phyloP scores from a whole-genome alignment of 2,888 invertebrate genomes.

The Latheticus oryzae region DNA sequence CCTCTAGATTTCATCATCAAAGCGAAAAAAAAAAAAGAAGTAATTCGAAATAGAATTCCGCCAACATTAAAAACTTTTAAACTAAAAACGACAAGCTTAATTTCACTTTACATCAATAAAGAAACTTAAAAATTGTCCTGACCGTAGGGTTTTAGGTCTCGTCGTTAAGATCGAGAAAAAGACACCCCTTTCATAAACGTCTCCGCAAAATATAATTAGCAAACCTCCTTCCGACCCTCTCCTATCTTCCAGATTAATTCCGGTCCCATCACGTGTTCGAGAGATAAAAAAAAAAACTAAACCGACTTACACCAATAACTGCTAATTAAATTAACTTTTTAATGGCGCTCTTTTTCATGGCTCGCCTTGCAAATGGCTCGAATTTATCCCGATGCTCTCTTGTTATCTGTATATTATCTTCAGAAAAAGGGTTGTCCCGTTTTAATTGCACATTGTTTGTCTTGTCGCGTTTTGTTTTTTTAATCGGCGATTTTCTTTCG shows the following conservation, averaged over 20 bases:
- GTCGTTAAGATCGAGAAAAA: conserved; percentile 5
- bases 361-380: conserved; percentile 53
- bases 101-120: conserved; percentile 56
- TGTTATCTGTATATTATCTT: conserved; percentile 60
- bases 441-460: conserved; percentile 59
- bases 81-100: conserved; percentile 54
- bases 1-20: conserved; percentile 54
- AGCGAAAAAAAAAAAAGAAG: conserved; percentile 54
- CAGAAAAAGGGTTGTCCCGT: conserved; percentile 58
- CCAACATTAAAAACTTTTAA: conserved; percentile 53
- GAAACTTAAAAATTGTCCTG: conserved; percentile 34
- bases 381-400: conserved; percentile 58
- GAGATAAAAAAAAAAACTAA: conserved; percentile 55
- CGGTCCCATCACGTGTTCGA: conserved; percentile 45
- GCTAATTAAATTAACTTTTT: conserved; percentile 64
- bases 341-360: conserved; percentile 58
- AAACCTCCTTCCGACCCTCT: conserved; percentile 20
- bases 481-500: conserved; percentile 56
- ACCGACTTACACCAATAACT: conserved; percentile 62
- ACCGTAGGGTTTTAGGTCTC: conserved; percentile 5
- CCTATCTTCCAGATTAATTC: conserved; percentile 35
- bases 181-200: conserved; percentile 25
- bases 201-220: conserved; percentile 37
- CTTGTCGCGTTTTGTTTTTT: conserved; percentile 55
- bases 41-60: conserved; percentile 52